Evolutionary conservation across 2,888 invertebrate species (phyloP).

Genomic region (Pedicia rivosa): DNA sequence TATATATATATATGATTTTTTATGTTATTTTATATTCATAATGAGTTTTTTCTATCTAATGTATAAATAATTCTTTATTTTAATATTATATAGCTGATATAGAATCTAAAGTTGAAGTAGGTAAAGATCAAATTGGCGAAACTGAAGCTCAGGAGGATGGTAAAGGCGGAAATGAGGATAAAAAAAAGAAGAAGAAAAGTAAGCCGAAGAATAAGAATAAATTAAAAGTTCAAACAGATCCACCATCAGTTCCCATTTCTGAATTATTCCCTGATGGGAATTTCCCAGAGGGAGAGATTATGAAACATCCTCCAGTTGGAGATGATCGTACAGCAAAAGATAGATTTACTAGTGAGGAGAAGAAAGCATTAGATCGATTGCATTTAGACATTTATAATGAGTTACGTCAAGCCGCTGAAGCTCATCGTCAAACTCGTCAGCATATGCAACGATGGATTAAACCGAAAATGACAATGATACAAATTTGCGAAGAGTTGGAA

Average conservation of each 20-base stretch:
- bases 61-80: neutral
- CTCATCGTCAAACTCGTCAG: constrained; percentile 68
- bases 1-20: neutral
- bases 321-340: constrained; percentile 79
- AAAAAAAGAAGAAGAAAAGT: constrained; percentile 36
- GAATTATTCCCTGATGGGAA: constrained; percentile 71
- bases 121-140: constrained; percentile 23
- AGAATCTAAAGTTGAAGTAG: constrained; percentile 26
- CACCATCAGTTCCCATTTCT: constrained; percentile 74
- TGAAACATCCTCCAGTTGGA: constrained; percentile 57
- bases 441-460: constrained; percentile 83
- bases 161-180: constrained; percentile 19
- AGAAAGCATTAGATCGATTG: constrained; percentile 75
- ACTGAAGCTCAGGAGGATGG: constrained; percentile 17
- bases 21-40: neutral
- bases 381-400: constrained; percentile 90
- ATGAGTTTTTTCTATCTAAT: no score
- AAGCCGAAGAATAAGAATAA: constrained; percentile 49
- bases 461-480: constrained; percentile 98
- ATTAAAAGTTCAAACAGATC: constrained; percentile 57
- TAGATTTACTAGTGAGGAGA: constrained; percentile 72
- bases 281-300: constrained; percentile 81
- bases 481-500: constrained; percentile 95
- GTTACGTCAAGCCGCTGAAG: constrained; percentile 91
- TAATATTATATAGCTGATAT: neutral